Evolutionary conservation across 2,888 invertebrate genomes (phyloP).

Genomic region (Drosophila hamatofila): DNA sequence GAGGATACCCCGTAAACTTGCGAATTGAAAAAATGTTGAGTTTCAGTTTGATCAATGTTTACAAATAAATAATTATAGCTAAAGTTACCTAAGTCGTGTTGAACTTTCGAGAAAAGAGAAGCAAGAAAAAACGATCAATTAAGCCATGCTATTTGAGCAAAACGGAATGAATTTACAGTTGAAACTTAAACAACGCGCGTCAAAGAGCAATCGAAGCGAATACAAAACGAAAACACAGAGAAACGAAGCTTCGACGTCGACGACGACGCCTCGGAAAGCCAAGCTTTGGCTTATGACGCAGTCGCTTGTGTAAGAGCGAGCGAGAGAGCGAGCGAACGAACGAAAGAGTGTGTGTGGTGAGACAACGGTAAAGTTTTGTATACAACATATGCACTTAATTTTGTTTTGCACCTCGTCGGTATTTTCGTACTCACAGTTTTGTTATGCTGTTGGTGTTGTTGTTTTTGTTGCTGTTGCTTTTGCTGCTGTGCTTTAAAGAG

Average conservation of each 20-base stretch:
- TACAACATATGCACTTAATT: constrained; percentile 30
- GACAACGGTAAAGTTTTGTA: constrained; percentile 48
- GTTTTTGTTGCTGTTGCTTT: constrained; percentile 37
- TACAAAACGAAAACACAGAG: constrained; percentile 30
- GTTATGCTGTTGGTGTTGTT: constrained; percentile 37
- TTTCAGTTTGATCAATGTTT: not conserved
- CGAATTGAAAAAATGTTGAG: not conserved
- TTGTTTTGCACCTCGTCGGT: constrained; percentile 41
- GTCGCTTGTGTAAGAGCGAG: constrained; percentile 1
- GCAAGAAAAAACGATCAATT: constrained; percentile 8
- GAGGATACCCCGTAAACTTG: not conserved
- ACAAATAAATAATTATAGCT: not conserved
- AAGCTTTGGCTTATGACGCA: constrained; percentile 25
- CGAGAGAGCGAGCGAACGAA: not conserved
- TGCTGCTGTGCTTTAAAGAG: constrained; percentile 63
- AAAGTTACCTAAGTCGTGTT: not conserved
- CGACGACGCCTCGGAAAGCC: constrained; percentile 23
- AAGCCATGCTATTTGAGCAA: not conserved
- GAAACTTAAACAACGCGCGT: constrained; percentile 49
- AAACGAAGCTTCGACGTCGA: constrained; percentile 46
- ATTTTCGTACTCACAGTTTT: constrained; percentile 38
- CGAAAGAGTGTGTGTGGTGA: constrained; percentile 8
- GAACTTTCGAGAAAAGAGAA: not conserved
- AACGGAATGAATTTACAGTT: constrained; percentile 20
- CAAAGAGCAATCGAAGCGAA: constrained; percentile 23